Evolutionary conservation across 2,797 vertebrate species (phyloP), one percentile per base, ranked within the genome.

Genomic region (Ctenochaetus hawaiiensis): DNA sequence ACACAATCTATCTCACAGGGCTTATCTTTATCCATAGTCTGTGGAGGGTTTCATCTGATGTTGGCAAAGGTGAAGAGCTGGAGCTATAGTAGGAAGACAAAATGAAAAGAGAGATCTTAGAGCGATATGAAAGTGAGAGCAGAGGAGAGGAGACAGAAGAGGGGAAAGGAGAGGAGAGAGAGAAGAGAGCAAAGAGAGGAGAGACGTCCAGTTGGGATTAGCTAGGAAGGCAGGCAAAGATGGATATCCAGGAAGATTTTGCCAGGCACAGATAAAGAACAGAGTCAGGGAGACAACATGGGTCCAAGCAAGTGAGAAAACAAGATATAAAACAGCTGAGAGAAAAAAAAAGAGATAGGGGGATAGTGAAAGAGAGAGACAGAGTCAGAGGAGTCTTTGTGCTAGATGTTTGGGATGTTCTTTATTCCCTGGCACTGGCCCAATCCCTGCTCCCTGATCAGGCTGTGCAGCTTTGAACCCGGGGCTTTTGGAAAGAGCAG

Each of bases 21-120:
- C 81, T 90, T 89, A 90, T 86, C 84, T 87, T 89, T 85, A 91
- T 92, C 91, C 87, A 71, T 48, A 63, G 60, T 75, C 75, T 88
- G 71, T 75, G 60, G 68, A 83, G 68, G 67, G 77, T 68, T 87
- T 87, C 77, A 63, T 80, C 84, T 68, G 56, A 82, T 84, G 83
- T 85, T 54, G 57, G 73, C 64, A 71, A 82, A 77, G 79, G 81
- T 81, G 64, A 84, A 68, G 62, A 80, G 74, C 48, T 78, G 78
- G 65, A 69, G 51, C 22, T 2, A 41, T 41, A 41, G 39, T 11
- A 17, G 17, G 54, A 67, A 53, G 26, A 61, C 44, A 77, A 68
- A 79, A 81, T 81, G 57, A 69, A 84, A 77, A 65, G 22, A 67
- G 39, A 56, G 61, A 79, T 79, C 63, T 59, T 14, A 26, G 48